Base-by-base conservation (phyloP, 2,888 invertebrate species). In the Suillia variegata region DNA sequence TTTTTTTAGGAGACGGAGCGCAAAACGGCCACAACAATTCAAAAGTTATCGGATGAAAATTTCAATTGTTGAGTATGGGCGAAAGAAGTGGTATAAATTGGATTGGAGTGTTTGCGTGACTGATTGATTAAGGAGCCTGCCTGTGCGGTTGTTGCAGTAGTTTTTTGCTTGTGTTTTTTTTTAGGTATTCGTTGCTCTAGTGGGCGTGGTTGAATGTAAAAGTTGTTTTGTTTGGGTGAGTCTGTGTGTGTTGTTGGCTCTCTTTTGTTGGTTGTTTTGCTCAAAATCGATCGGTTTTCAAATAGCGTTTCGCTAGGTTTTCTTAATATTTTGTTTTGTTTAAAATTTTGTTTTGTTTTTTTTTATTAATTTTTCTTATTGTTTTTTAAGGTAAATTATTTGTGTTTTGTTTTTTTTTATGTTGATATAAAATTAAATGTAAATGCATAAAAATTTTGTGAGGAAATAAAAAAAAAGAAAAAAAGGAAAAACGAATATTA, bases 321-420 rank as follows among this genome's bases (percentile, higher is more conserved):
- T 5, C 38, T 38, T n/a, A 13, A n/a, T 38, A n/a, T 70, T 70
- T 72, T 70, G 72, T 69, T 70, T 64, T 69, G 65, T 67, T 70
- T 57, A 69, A 62, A n/a, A n/a, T n/a, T 56, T 13, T 47, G 20
- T 17, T 21, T 45, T 42, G 17, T 58, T 54, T 54, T 54, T 61
- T 59, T 58, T 52, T 67, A 55, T 62, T 47, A 31, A 54, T 62
- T 15, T 49, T 50, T 45, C 42, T 50, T 55, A 51, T 54, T 62
- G 17, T 51, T 34, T 5, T 18, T 53, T 18, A n/a, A 38, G 31
- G 21, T 26, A 21, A 15, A 24, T n/a, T 50, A 50, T 24, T 33
- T 33, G 17, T 48, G n/a, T 18, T 33, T 34, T 48, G n/a, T 18
- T 48, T 26, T 47, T 17, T 55, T n/a, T 18, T 48, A 33, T 47